phyloP scores from a whole-genome alignment of 1,140 invertebrate species.

The Temnothorax longispinosus region DNA sequence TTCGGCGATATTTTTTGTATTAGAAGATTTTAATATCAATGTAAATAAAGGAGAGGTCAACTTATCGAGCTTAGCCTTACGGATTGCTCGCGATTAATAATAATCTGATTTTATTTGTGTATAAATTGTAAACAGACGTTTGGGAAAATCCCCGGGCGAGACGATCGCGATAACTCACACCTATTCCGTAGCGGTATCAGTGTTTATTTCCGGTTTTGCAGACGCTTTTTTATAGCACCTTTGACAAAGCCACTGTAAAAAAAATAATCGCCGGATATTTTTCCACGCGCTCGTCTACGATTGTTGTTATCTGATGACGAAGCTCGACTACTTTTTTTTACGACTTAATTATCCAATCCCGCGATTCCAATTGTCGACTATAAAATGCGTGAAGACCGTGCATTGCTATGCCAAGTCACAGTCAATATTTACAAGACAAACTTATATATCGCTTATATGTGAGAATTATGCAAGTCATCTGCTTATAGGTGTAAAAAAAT shows the following conservation, averaged over 20 bases:
- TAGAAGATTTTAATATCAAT: slow-evolving; percentile 16
- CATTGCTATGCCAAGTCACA: neutral
- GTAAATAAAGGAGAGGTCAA: neutral
- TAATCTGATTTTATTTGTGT: neutral
- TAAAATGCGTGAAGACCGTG: neutral
- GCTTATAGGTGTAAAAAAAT: neutral
- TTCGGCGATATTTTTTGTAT: neutral
- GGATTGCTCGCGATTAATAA: neutral
- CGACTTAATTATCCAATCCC: slow-evolving; percentile 28
- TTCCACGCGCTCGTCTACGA: neutral
- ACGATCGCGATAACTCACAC: neutral
- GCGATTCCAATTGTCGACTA: slow-evolving; percentile 12
- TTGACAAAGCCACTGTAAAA: neutral
- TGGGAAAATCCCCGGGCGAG: neutral
- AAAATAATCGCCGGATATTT: neutral
- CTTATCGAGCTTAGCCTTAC: neutral
- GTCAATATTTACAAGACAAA: slow-evolving; percentile 29
- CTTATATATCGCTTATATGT: neutral
- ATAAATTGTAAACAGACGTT: slow-evolving; percentile 3
- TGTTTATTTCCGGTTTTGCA: slow-evolving; percentile 23
- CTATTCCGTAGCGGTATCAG: neutral
- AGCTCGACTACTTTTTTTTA: slow-evolving; percentile 17
- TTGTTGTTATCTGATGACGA: neutral
- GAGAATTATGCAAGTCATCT: slow-evolving; percentile 7
- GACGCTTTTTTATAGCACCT: neutral